Evolutionary conservation across 2,113 vertebrate species (phyloP), one percentile per base, ranked within the genome.

Genomic region (Clarias macrocephalus): DNA sequence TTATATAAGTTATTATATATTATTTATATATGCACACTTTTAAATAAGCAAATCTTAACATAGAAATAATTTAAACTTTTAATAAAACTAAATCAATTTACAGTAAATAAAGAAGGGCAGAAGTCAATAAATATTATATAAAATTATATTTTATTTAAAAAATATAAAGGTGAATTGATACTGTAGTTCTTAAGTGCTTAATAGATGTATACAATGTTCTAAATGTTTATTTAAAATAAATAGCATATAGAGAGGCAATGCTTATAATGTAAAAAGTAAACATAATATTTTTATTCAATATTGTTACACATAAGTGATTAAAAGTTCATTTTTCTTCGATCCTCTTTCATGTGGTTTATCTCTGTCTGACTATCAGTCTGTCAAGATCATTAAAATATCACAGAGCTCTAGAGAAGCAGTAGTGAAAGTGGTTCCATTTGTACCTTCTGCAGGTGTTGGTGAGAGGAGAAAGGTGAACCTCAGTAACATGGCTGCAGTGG

Each of bases 391-490:
- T 13, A 48, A 62, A 85, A 30, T 63, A 52, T 48, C 54, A 60
- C 25, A 10, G 12, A 16, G 30, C 19, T 30, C 8, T 5, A 30
- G 16, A 19, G 66, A 80, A 68, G 76, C 62, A 80, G 85, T 68
- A 80, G 28, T 81, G 85, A 68, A 48, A 60, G 28, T 48, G 52
- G 28, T 72, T 72, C 52, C 23, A 60, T 37, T 28, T 60, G 12
- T 72, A 54, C 57, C 25, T 70, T 57, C 65, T 83, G n/a, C 82
- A 83, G 82, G 42, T 83, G 62, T 19, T 28, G 30, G 15, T 70
- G 62, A 30, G 30, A 66, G 65, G 21, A 85, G 33, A 62, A 85
- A 42, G 21, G 21, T n/a, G 54, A 68, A 13, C 2, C n/a, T n/a
- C 33, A 37, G 30, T 30, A 42, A 19, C 30, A 15, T 23, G 33